Conservation (phyloP, 2,888 invertebrate genomes). For the Folsomia manolachei region DNA sequence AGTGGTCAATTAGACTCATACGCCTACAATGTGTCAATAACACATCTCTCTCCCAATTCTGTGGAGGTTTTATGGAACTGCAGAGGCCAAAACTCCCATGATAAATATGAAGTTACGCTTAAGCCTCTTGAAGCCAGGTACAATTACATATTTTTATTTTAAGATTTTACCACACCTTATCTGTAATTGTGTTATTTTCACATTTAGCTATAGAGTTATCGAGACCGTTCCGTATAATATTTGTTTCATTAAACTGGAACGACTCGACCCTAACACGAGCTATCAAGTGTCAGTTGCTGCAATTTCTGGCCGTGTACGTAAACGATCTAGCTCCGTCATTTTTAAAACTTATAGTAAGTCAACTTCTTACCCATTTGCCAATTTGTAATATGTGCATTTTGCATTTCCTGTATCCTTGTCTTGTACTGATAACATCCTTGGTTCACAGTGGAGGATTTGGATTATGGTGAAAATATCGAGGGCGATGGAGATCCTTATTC, state of each 20-base stretch:
- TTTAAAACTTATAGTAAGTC: slow-evolving; percentile 66
- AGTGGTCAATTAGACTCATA: slow-evolving; percentile 5
- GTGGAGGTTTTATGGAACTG: slow-evolving; percentile 85
- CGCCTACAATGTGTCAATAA: slow-evolving; percentile 82
- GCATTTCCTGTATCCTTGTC: not conserved
- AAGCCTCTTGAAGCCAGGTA: slow-evolving; percentile 90
- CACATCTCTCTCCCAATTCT: slow-evolving; percentile 79
- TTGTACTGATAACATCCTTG: not conserved
- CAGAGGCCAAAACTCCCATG: slow-evolving; percentile 69
- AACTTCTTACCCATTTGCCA: not conserved
- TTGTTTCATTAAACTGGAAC: slow-evolving; percentile 45
- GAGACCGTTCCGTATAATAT: slow-evolving; percentile 49
- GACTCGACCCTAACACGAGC: slow-evolving; percentile 67
- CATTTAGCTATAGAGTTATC: slow-evolving; percentile 46
- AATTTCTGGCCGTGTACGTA: slow-evolving; percentile 76
- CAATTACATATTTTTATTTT: slow-evolving; percentile 52
- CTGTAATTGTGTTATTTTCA: not conserved
- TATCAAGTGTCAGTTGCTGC: slow-evolving; percentile 84
- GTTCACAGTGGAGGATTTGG: slow-evolving; percentile 21
- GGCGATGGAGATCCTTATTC: slow-evolving; percentile 29
- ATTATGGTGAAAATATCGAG: slow-evolving; percentile 33
- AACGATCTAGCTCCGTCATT: slow-evolving; percentile 80
- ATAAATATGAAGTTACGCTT: slow-evolving; percentile 87
- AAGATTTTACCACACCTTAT: not conserved
- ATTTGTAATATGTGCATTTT: not conserved